A percentile compares a stretch with the other conserved stretches of the same genome.
Conservation (phyloP, 2,797 vertebrate genomes). For the Pachyuromys duprasi region DNA sequence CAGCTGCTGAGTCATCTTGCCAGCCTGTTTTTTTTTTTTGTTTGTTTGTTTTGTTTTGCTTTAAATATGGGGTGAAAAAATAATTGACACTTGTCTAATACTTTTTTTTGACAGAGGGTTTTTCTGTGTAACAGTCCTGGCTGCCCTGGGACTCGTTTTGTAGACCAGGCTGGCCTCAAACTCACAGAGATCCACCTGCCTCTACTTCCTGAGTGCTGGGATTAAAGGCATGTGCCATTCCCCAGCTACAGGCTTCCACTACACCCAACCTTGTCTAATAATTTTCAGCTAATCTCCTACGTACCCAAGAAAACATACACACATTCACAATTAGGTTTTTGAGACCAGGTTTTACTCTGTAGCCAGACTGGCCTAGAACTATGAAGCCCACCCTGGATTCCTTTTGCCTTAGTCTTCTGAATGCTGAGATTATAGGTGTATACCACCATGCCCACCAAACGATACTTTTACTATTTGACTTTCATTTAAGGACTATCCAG, state of each 20-base stretch:
- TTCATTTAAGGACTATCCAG: not conserved
- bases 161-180: no score
- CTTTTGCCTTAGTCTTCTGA: not conserved
- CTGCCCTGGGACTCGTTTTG: no score
- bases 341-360: not conserved
- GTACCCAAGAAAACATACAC: not conserved
- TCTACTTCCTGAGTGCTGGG: no score
- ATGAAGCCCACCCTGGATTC: not conserved
- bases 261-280: no score
- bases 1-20: no score
- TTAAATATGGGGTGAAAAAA: not conserved
- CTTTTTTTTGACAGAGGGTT: no score
- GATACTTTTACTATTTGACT: not conserved
- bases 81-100: not conserved
- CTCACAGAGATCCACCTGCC: no score
- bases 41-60: no score
- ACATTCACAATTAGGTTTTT: not conserved
- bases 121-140: no score
- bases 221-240: no score
- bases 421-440: not conserved
- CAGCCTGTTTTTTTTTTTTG: not conserved
- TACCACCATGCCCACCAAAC: not conserved
- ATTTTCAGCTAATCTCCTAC: constrained; percentile 24
- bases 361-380: not conserved
- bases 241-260: no score